Evolutionary conservation across 2,888 invertebrate genomes (phyloP).

Genomic region (Candidula unifasciata): DNA sequence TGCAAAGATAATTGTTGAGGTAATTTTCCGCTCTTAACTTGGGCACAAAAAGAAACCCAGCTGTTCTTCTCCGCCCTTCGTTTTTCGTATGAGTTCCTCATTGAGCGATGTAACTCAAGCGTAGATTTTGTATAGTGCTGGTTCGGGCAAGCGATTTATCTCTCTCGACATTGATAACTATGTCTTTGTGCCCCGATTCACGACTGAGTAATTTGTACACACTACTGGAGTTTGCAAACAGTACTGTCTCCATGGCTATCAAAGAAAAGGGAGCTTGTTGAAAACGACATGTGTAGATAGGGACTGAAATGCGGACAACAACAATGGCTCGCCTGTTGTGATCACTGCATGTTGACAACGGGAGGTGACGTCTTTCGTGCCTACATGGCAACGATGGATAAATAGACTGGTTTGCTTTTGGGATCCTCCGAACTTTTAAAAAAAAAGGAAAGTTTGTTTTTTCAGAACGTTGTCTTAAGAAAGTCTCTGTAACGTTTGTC

Average conservation of each 20-base stretch:
- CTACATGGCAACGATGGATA: not conserved
- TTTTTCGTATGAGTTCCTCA: constrained; percentile 14
- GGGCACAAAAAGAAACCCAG: not conserved
- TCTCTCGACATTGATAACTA: constrained; percentile 39
- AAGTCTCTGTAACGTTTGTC: constrained; percentile 17
- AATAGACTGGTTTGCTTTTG: not conserved
- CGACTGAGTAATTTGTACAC: constrained; percentile 45
- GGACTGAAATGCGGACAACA: not conserved
- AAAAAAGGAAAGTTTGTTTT: not conserved
- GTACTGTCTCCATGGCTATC: constrained; percentile 19
- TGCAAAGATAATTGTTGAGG: constrained; percentile 25
- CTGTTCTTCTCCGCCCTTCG: not conserved
- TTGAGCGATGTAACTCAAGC: constrained; percentile 25
- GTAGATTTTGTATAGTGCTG: constrained; percentile 34
- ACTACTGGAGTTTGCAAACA: constrained; percentile 51
- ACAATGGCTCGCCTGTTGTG: constrained; percentile 4
- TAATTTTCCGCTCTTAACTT: constrained; percentile 10
- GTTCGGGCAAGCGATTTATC: constrained; percentile 37
- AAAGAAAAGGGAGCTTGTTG: not conserved
- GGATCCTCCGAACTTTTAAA: not conserved
- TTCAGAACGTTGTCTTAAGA: not conserved
- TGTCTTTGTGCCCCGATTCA: constrained; percentile 1
- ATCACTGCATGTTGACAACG: not conserved
- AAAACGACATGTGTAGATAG: constrained; percentile 3
- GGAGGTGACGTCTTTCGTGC: not conserved